Evolutionary conservation across 2,888 invertebrate species (phyloP), one percentile per base, ranked within the genome.

Genomic region (Noctua pronuba): DNA sequence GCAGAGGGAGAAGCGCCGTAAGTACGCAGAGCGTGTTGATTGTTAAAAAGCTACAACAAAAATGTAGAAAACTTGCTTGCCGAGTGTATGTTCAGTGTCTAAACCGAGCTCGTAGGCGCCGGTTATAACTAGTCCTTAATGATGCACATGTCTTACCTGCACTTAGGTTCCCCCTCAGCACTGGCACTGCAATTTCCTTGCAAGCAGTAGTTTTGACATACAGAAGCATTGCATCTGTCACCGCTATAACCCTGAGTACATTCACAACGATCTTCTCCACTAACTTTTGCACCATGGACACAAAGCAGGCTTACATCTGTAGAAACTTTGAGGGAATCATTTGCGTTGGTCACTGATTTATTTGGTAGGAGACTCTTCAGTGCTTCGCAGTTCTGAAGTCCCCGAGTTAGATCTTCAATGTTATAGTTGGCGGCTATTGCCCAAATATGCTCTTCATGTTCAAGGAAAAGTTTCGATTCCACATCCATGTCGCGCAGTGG

Each of bases 101-200:
- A 35, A 35, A 35, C 41, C 41, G 38, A 4, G 7, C 44, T 11
- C 44, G 4, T 46, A 46, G 46, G 13, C 16, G 16, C 5, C 46
- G 16, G 16, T 49, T 21, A 21, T 21, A 49, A 49, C 13, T 24
- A 64, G 18, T n/a, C 4, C 41, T 66, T 21, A 44, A 44, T 28
- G 44, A 11, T 69, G 18, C n/a, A 52, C 10, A 52, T 68, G 35
- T 52, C 24, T 71, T 62, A 71, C 71, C 31, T 46, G 71, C 71
- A 62, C n/a, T 28, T 31, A 35, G 71, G 62, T 62, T 62, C n/a
- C 5, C 31, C 60, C n/a, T 41, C 65, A 41, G 8, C 41, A 65
- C n/a, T 65, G 18, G 8, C n/a, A 41, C 8, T 65, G 18, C 62
- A 72, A 31, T 62, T 11, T 24, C 62, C 71, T 35, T 46, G 31